Evolutionary conservation across 2,888 invertebrate genomes (phyloP).

Genomic region (Baccha elongata): DNA sequence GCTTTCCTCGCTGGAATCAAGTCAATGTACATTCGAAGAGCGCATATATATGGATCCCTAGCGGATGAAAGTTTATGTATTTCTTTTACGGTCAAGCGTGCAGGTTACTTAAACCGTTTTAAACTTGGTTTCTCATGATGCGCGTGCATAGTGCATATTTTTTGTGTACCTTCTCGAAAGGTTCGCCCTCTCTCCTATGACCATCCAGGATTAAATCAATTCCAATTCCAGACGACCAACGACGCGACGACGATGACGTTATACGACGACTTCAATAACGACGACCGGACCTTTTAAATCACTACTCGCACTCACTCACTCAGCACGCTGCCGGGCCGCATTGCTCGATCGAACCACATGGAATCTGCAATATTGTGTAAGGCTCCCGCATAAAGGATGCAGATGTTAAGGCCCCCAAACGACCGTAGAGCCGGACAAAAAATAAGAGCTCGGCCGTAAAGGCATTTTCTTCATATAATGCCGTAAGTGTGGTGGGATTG

Average conservation of each 20-base stretch:
- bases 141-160: constrained; percentile 66
- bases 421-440: constrained; percentile 34
- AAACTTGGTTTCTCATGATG: constrained; percentile 48
- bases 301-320: constrained; percentile 68
- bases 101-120: constrained; percentile 66
- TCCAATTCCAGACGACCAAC: constrained; percentile 3
- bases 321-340: constrained; percentile 32
- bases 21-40: constrained; percentile 32
- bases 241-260: constrained; percentile 3
- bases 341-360: constrained; percentile 32
- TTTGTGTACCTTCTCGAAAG: constrained; percentile 15
- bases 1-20: constrained; percentile 35
- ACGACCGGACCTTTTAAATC: constrained; percentile 71
- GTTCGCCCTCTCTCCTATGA: constrained; percentile 28
- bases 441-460: constrained; percentile 54
- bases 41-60: neutral
- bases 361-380: constrained; percentile 42
- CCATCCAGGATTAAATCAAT: constrained; percentile 53
- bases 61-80: too few relatives aligned
- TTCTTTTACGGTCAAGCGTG: constrained; percentile 69
- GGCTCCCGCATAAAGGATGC: constrained; percentile 70
- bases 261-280: constrained; percentile 43
- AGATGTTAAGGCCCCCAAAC: constrained; percentile 56
- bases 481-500: constrained; percentile 62
- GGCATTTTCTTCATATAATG: constrained; percentile 69